phyloP scores from a whole-genome alignment of 2,888 invertebrate genomes.

The Cyclophora punctaria region DNA sequence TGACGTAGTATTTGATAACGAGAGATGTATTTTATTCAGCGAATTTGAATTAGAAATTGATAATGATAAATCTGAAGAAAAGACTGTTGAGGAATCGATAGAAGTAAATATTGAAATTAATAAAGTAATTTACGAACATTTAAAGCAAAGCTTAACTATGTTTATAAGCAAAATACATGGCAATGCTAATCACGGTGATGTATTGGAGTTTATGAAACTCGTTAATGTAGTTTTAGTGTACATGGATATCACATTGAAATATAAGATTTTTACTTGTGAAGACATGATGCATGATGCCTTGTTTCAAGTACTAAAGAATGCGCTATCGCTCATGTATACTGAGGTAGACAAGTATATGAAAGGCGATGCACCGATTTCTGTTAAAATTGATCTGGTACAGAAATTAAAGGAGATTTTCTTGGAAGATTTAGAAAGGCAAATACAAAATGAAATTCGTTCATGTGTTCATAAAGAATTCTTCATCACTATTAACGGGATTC shows the following conservation, averaged over 20 bases:
- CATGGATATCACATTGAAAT: conserved; percentile 36
- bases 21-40: conserved; percentile 49
- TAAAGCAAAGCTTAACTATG: conserved; percentile 24
- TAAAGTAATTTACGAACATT: conserved; percentile 26
- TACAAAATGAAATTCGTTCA: conserved; percentile 33
- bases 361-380: conserved; percentile 28
- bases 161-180: conserved; percentile 18
- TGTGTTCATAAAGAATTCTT: conserved; percentile 45
- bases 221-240: conserved; percentile 33
- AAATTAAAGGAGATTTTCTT: conserved; percentile 34
- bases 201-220: conserved; percentile 33
- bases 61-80: conserved; percentile 3
- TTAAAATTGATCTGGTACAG: conserved; percentile 37
- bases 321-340: conserved; percentile 31
- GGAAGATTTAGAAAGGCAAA: conserved; percentile 31
- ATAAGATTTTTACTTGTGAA: conserved; percentile 25
- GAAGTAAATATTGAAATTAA: conserved; percentile 33
- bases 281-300: conserved; percentile 26
- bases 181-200: conserved; percentile 17
- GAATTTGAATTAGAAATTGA: conserved; percentile 45
- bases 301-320: conserved; percentile 26
- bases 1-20: conserved; percentile 41
- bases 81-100: conserved; percentile 13
- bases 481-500: conserved; percentile 41
- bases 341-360: conserved; percentile 31